Percentiles rank a stretch among this genome's conserved stretches.
These are phyloP conservation scores for Ashinkailepas kermadecensis DNA, from an alignment of 2,888 invertebrate species.

Conservation along the genomic window DNA sequence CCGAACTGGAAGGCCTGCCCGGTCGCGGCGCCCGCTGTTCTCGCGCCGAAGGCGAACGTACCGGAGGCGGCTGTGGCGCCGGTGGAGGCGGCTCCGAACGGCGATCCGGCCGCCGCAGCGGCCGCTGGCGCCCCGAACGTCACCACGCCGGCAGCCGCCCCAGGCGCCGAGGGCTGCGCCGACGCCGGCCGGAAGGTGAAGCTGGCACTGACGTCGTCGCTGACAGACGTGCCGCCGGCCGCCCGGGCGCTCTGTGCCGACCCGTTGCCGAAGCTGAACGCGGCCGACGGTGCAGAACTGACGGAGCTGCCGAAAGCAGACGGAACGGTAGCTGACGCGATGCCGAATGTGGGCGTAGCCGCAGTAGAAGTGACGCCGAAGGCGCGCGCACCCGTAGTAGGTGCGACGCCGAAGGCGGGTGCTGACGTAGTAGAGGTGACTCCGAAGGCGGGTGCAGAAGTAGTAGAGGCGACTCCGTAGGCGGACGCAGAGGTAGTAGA, in stretches of 20 bases:
- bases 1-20: slow-evolving; percentile 89
- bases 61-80: slow-evolving; percentile 41
- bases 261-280: too few species aligned
- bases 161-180: slow-evolving; percentile 52
- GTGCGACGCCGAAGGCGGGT: not conserved
- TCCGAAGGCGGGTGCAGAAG: not conserved
- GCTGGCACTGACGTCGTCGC: slow-evolving; percentile 76
- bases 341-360: too few species aligned
- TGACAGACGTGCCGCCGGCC: slow-evolving; percentile 52
- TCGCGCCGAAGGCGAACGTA: slow-evolving; percentile 51
- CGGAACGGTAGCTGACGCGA: not conserved
- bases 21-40: slow-evolving; percentile 76
- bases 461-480: not conserved
- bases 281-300: too few species aligned
- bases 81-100: slow-evolving; percentile 47
- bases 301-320: slow-evolving; percentile 58
- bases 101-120: slow-evolving; percentile 57
- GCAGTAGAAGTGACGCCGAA: not conserved
- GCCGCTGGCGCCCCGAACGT: slow-evolving; percentile 37
- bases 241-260: slow-evolving; percentile 62
- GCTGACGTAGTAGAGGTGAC: not conserved
- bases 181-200: slow-evolving; percentile 75
- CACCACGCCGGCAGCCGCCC: slow-evolving; percentile 25
- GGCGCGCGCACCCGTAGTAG: not conserved
- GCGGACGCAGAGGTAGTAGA: not conserved